Percentiles rank a stretch among this genome's conserved stretches.
These are phyloP conservation scores for Drosophila nigritarsus DNA, from an alignment of 2,888 invertebrate genomes.

Conservation along the genomic window DNA sequence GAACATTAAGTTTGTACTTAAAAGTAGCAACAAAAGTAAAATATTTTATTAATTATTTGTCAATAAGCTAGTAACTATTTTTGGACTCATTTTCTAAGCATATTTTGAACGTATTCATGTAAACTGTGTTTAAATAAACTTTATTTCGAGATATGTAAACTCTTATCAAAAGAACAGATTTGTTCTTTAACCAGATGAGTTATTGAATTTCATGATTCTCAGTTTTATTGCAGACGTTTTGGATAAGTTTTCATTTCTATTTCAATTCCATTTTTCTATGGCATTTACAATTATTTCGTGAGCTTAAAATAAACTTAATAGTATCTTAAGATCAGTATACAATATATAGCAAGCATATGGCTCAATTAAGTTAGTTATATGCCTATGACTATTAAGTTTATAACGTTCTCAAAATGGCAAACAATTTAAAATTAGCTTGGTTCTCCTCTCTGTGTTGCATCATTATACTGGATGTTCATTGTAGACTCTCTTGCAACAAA, in stretches of 20 bases:
- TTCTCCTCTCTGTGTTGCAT: not conserved
- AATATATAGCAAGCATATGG: slow-evolving; percentile 63
- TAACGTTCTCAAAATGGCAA: slow-evolving; percentile 66
- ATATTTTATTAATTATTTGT: slow-evolving; percentile 2
- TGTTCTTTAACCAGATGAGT: slow-evolving; percentile 14
- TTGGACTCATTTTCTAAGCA: slow-evolving; percentile 58
- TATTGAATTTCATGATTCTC: slow-evolving; percentile 19
- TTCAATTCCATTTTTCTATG: slow-evolving; percentile 37
- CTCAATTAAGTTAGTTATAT: slow-evolving; percentile 36
- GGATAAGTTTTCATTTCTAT: slow-evolving; percentile 13
- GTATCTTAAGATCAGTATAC: slow-evolving; percentile 18
- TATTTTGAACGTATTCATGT: slow-evolving; percentile 42
- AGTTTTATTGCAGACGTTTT: slow-evolving; percentile 7
- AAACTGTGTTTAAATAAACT: slow-evolving; percentile 20
- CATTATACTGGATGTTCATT: not conserved
- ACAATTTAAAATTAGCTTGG: slow-evolving; percentile 50
- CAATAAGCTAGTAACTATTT: slow-evolving; percentile 59
- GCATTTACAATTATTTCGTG: slow-evolving; percentile 31
- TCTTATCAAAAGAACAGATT: not conserved
- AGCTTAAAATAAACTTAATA: slow-evolving; percentile 18
- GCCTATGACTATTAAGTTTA: slow-evolving; percentile 67
- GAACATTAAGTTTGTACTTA: slow-evolving; percentile 10
- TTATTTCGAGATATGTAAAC: slow-evolving; percentile 55
- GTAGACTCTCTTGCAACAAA: not conserved
- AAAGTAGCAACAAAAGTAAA: slow-evolving; percentile 31